These are phyloP conservation scores for Aethina tumida DNA, from an alignment of 1,140 invertebrate genomes.

Conservation along the genomic window DNA sequence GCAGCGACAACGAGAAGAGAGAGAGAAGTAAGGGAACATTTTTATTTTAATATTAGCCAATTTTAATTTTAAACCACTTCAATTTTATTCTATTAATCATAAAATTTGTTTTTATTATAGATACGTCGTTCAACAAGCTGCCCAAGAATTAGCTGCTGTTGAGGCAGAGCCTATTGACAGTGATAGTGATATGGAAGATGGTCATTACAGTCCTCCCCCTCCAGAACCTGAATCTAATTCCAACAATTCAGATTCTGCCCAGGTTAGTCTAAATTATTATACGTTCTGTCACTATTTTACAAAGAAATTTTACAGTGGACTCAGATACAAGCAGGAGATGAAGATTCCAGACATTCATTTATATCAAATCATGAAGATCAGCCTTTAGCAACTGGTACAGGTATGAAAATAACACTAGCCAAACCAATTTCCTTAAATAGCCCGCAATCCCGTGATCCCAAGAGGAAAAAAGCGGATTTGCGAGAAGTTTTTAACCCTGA, in stretches of 20 bases:
- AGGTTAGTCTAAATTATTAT: too few relatives aligned
- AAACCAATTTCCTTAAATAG: constrained; percentile 30
- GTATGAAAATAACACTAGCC: constrained; percentile 32
- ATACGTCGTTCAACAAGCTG: constrained; percentile 40
- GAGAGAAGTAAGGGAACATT: constrained; percentile 35
- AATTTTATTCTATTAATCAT: constrained; percentile 3
- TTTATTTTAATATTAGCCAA: background rate
- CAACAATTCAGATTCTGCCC: constrained; percentile 22
- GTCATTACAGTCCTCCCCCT: constrained; percentile 27
- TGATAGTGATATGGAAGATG: constrained; percentile 40
- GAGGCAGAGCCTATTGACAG: constrained; percentile 59
- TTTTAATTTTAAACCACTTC: background rate
- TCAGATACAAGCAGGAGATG: constrained; percentile 31
- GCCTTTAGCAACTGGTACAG: constrained; percentile 24
- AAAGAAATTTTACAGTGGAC: constrained; percentile 33
- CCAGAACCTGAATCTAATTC: constrained; percentile 20
- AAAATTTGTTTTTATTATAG: constrained; percentile 20
- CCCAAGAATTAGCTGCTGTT: constrained; percentile 46
- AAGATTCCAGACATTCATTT: constrained; percentile 32
- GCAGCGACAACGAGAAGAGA: constrained; percentile 38
- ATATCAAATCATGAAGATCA: constrained; percentile 29
- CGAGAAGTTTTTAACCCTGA: constrained; percentile 88
- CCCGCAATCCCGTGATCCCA: constrained; percentile 36
- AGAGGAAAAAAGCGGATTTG: constrained; percentile 48
- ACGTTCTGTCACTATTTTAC: too few relatives aligned